These are phyloP conservation scores for Celastrina argiolus DNA, from an alignment of 2,888 invertebrate genomes.

Conservation along the genomic window DNA sequence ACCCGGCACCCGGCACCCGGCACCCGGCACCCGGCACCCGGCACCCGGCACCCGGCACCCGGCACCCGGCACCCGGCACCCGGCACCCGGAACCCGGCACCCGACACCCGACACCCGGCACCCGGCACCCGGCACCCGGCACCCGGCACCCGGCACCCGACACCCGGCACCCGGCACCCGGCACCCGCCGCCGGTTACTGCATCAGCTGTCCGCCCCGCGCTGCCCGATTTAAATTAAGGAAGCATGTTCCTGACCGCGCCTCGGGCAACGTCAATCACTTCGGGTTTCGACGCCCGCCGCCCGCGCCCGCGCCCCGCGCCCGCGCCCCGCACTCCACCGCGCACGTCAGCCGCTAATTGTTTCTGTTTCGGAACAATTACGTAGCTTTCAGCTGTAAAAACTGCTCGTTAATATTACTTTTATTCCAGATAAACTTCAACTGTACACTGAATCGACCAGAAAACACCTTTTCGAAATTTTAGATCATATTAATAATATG, in stretches of 20 bases:
- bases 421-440: too few relatives aligned
- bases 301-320: neutral
- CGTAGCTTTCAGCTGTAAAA: conserved; percentile 10
- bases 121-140: neutral
- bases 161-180: neutral
- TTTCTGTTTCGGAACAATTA: conserved; percentile 30
- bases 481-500: too few relatives aligned
- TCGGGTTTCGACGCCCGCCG: conserved; percentile 23
- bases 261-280: conserved; percentile 32
- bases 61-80: neutral
- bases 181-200: conserved; percentile 2
- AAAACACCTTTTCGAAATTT: too few relatives aligned
- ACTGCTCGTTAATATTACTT: neutral
- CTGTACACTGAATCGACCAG: too few relatives aligned
- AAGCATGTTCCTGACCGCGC: conserved; percentile 33
- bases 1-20: neutral
- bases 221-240: conserved; percentile 23
- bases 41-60: neutral
- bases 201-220: conserved; percentile 10
- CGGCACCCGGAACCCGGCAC: too few relatives aligned
- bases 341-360: conserved; percentile 28
- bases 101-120: neutral
- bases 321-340: neutral
- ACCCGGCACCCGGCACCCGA: neutral
- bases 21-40: neutral